Evolutionary conservation across 2,113 vertebrate species (phyloP).

Genomic region (Phodopus roborovskii): DNA sequence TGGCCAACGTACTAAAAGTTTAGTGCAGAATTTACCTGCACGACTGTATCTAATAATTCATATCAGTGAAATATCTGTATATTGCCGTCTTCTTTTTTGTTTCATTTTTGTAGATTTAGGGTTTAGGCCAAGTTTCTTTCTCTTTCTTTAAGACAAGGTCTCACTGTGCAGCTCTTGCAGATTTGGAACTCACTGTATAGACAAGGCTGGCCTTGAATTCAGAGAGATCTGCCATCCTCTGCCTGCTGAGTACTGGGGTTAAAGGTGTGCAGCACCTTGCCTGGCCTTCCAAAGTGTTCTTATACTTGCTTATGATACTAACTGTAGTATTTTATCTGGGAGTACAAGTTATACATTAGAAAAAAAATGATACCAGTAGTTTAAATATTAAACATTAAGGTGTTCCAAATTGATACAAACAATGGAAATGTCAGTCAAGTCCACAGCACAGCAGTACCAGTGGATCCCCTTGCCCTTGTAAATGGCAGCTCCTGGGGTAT

Average conservation of each 20-base stretch:
- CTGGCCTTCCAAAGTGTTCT: background rate
- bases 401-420: conserved; percentile 63
- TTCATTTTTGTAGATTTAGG: background rate
- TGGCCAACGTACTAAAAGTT: conserved; percentile 54
- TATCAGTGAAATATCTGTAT: conserved; percentile 46
- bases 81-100: background rate
- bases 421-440: conserved; percentile 51
- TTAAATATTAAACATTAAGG: conserved; percentile 74
- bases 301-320: conserved; percentile 50
- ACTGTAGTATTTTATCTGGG: conserved; percentile 48
- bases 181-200: background rate
- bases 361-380: conserved; percentile 75
- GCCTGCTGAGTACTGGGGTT: background rate
- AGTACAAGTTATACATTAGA: conserved; percentile 68
- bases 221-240: background rate
- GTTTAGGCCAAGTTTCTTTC: conserved; percentile 39
- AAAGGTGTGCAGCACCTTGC: background rate
- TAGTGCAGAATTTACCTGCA: conserved; percentile 56
- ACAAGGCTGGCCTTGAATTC: background rate
- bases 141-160: background rate
- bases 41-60: conserved; percentile 39
- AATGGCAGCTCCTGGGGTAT: background rate
- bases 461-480: background rate
- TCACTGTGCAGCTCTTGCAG: background rate
- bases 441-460: background rate